Evolutionary conservation across 2,113 vertebrate species (phyloP), one percentile per base, ranked within the genome.

Genomic region (Mellivora capensis): DNA sequence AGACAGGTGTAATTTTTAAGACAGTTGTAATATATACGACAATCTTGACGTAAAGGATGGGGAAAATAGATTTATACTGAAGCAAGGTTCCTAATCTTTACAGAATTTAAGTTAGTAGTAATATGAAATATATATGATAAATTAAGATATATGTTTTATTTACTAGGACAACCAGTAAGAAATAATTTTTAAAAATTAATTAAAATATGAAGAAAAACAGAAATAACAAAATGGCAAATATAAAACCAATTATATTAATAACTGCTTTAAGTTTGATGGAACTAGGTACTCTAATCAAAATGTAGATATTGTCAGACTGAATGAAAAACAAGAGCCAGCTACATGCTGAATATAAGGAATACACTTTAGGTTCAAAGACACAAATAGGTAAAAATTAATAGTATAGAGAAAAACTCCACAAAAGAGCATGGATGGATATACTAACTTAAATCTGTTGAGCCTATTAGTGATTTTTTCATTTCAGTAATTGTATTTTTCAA

Each of bases 381-480:
- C 25, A 23, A 59, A 62, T 54, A 82, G 13, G 1, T 57, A 54
- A 17, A 96, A 91, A 96, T 34, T 34, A 77, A 54, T 1, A 76
- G 4, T 4, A 81, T 44, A 18, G 49, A 37, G 25, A 52, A 34
- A 87, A 90, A 37, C 1, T 52, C 4, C 7, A 31, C 61, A 37
- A 84, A 23, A 69, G 6, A 85, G 1, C 0, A 62, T 5, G 0
- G 14, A 80, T 3, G 6, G 0, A 12, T 25, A 27, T 6, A 10
- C 10, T 62, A 74, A 89, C 27, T 77, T 27, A 54, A 37, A 31
- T 77, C 39, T 96, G 1, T n/a, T 71, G 29, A 18, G 17, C 1
- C 10, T 3, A 4, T 23, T 52, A 6, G 4, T 42, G 7, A 90
- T 25, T 49, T 23, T 93, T 80, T 90, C 13, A 62, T 25, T 71